Evolutionary conservation across 1,140 invertebrate species (phyloP).

Genomic region (Drosophila saltans): DNA sequence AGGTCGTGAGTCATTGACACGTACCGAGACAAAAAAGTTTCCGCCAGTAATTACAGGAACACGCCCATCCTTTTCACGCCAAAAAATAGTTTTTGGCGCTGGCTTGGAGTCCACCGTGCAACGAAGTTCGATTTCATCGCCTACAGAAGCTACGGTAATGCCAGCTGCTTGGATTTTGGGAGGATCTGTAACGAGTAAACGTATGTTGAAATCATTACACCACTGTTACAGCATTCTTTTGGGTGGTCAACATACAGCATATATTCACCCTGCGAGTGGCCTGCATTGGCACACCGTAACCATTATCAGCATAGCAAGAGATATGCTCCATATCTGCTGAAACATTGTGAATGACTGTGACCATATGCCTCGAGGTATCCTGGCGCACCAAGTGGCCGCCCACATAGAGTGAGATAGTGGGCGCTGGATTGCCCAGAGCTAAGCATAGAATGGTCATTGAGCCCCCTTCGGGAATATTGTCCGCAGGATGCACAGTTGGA

Average conservation of each 20-base stretch:
- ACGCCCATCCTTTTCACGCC: constrained; percentile 88
- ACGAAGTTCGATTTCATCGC: constrained; percentile 89
- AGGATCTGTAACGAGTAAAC: constrained; percentile 84
- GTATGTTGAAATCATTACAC: too few species aligned
- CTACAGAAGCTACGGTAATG: constrained; percentile 88
- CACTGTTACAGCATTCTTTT: too few species aligned
- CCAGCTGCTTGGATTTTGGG: constrained; percentile 90
- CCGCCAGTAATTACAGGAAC: constrained; percentile 89
- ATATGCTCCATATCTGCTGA: constrained; percentile 92
- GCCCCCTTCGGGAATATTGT: constrained; percentile 91
- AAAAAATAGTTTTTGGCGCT: constrained; percentile 91
- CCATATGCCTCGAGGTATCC: constrained; percentile 91
- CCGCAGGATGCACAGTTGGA: constrained; percentile 91
- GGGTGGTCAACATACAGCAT: constrained; percentile 87
- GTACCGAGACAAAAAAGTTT: constrained; percentile 87
- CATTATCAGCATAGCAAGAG: constrained; percentile 93
- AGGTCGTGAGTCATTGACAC: constrained; percentile 70
- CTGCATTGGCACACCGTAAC: constrained; percentile 92
- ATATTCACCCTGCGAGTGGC: constrained; percentile 90
- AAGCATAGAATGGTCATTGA: constrained; percentile 93
- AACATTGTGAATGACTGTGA: constrained; percentile 91
- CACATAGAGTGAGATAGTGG: constrained; percentile 90
- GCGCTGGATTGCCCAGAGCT: constrained; percentile 91
- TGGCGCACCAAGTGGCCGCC: constrained; percentile 88
- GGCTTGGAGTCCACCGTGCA: constrained; percentile 91